Conservation (phyloP, 2,888 invertebrate genomes). For the Sphaeridia pumilis region DNA sequence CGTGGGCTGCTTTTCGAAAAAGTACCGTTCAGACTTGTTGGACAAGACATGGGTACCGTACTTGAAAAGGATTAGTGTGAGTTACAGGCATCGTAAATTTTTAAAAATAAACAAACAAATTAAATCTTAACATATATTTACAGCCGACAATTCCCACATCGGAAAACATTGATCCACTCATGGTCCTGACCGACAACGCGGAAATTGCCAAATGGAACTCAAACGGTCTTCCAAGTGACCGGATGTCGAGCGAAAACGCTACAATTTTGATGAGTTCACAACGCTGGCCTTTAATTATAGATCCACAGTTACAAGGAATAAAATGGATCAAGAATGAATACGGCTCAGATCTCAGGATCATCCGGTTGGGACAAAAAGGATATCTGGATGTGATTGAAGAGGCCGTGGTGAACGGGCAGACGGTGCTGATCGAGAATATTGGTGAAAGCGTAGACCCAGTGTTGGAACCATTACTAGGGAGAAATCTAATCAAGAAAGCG, state of each 20-base stretch:
- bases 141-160: slow-evolving; percentile 63
- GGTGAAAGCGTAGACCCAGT: slow-evolving; percentile 88
- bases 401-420: slow-evolving; percentile 68
- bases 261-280: slow-evolving; percentile 87
- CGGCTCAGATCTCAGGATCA: slow-evolving; percentile 64
- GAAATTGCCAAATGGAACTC: slow-evolving; percentile 93
- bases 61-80: slow-evolving; percentile 63
- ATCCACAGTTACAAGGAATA: slow-evolving; percentile 75
- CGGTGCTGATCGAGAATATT: slow-evolving; percentile 83
- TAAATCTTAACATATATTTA: too few species aligned
- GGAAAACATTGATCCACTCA: slow-evolving; percentile 72
- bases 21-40: slow-evolving; percentile 73
- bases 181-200: slow-evolving; percentile 83
- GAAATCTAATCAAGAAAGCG: slow-evolving; percentile 68
- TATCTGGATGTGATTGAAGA: slow-evolving; percentile 74
- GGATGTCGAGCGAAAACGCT: slow-evolving; percentile 96
- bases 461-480: slow-evolving; percentile 75
- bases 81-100: slow-evolving; percentile 13
- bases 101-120: not conserved
- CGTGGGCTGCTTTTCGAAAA: slow-evolving; percentile 91
- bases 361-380: slow-evolving; percentile 85
- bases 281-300: slow-evolving; percentile 94
- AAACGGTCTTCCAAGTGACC: slow-evolving; percentile 85
- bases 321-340: slow-evolving; percentile 96
- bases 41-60: slow-evolving; percentile 81